A percentile compares a stretch with the other conserved stretches of the same genome.
phyloP scores from a whole-genome alignment of 1,140 invertebrate genomes.

The Drosophila takahashii region DNA sequence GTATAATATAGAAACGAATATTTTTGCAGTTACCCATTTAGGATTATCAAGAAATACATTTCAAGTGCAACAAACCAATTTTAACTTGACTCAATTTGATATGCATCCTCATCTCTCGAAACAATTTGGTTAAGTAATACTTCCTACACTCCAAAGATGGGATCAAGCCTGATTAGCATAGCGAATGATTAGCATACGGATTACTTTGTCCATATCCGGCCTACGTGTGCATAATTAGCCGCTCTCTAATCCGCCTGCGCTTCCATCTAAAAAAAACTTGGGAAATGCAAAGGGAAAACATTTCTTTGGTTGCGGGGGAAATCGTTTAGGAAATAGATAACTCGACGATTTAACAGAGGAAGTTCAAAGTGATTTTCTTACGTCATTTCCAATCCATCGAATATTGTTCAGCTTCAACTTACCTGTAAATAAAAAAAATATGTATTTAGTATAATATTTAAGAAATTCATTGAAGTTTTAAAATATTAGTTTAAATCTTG shows the following conservation, averaged over 20 bases:
- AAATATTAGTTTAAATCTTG: too few relatives aligned
- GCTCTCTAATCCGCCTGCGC: conserved; percentile 20
- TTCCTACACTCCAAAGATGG: conserved; percentile 41
- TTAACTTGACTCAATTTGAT: background rate
- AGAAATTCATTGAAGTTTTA: too few relatives aligned
- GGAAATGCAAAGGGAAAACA: conserved; percentile 10
- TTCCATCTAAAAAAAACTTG: conserved; percentile 1
- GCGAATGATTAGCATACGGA: conserved; percentile 80
- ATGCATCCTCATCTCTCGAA: conserved; percentile 16
- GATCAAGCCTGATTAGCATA: conserved; percentile 21
- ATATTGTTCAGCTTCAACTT: background rate
- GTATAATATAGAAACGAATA: background rate
- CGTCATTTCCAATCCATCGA: background rate
- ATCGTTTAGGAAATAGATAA: conserved; percentile 18
- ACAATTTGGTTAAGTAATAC: conserved; percentile 30
- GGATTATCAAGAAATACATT: background rate
- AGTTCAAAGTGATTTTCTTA: conserved; percentile 6
- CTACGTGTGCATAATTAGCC: conserved; percentile 87
- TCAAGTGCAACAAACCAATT: background rate
- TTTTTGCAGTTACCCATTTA: background rate
- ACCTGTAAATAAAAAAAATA: conserved; percentile 30
- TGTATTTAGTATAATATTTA: background rate
- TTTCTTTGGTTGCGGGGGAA: background rate
- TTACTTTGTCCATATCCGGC: conserved; percentile 95
- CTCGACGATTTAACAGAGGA: background rate